Conservation (phyloP, 2,113 vertebrate genomes). For the Gymnarchus niloticus region DNA sequence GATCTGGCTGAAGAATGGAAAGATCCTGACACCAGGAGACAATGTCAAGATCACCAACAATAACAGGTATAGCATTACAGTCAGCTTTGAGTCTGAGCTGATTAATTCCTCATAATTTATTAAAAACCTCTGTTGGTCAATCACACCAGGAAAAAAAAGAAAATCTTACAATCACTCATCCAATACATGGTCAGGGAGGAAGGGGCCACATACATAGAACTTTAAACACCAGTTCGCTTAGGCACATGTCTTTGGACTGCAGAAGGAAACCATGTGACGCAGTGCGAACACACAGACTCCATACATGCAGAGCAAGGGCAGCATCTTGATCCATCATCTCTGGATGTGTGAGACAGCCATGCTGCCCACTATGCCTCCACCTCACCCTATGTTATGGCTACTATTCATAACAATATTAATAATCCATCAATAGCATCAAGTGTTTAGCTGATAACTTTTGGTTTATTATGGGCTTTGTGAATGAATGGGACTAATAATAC, state of each 20-base stretch:
- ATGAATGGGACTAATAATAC: background rate
- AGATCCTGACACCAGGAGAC: conserved; percentile 52
- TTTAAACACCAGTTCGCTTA: background rate
- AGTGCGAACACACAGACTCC: background rate
- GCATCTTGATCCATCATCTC: no score
- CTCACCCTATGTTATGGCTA: no score
- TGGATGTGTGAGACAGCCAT: background rate
- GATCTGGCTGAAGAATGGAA: conserved; percentile 70
- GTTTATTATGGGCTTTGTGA: background rate
- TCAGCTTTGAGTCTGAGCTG: background rate
- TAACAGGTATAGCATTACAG: conserved; percentile 57
- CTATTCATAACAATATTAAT: no score
- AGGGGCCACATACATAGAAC: background rate
- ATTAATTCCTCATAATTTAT: background rate
- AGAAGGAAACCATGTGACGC: background rate
- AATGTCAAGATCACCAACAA: conserved; percentile 63
- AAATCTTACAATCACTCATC: background rate
- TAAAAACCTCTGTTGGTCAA: background rate
- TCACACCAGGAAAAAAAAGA: background rate
- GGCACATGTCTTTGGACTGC: no score
- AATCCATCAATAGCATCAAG: background rate
- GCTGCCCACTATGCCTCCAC: background rate
- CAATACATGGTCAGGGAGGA: background rate
- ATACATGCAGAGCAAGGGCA: background rate
- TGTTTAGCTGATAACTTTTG: background rate